Base-by-base conservation (phyloP, 2,888 invertebrate species). In the Eristalis pertinax region DNA sequence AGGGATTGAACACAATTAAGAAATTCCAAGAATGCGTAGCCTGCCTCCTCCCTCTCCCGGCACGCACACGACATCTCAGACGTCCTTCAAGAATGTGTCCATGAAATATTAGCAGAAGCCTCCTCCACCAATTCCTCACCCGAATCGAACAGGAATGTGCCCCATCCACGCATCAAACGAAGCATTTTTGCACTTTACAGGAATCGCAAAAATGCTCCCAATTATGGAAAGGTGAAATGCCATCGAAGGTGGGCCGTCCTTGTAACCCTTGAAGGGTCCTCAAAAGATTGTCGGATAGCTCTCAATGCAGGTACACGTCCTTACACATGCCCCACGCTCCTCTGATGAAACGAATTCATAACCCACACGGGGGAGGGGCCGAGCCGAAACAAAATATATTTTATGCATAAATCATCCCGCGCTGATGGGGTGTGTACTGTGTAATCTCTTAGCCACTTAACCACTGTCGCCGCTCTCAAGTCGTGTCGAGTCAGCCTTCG, bases 401-500 rank as follows among this genome's bases (percentile, higher is more conserved):
- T n/a, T n/a, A 19, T n/a, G 19, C 19, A 50, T 50, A 19, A 50
- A 50, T 50, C 50, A 50, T 19, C 19, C 50, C 50, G 19, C 50
- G 1, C 8, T 68, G 75, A 76, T 76, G 72, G 58, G 64, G 43
- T 43, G 72, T 56, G 67, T 85, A 80, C 35, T 43, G 72, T 56
- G 67, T 85, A 80, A 80, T 80, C 80, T 50, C 63, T 80, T 56
- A 80, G 68, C 67, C 76, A 67, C 50, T 19, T 50, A 43, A 43
- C 19, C 35, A 26, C 63, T 67, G 75, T 63, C 62, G 50, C 50
- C 29, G 7, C 41, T 10, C 62, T 43, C 62, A 43, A 60, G 60
- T 11, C 3, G 60, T 32, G 10, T 8, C 32, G 32, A 1, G 32
- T 56, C 56, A 56, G 56, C 13, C 13, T 1, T 13, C 50, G 19